phyloP scores from a whole-genome alignment of 2,797 vertebrate species.

The Poeciliopsis gracilis region DNA sequence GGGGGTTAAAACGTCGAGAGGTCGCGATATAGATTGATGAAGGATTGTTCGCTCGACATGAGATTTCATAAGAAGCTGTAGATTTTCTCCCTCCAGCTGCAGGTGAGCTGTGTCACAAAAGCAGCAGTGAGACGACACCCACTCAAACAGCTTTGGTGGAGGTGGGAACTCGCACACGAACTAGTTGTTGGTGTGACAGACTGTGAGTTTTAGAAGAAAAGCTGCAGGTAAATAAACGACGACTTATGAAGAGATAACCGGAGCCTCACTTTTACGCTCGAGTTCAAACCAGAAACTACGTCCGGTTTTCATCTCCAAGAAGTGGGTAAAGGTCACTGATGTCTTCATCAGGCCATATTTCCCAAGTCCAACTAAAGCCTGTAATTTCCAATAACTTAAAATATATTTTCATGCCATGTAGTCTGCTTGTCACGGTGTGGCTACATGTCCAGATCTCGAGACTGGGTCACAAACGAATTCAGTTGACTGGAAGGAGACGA shows the following conservation, averaged over 20 bases:
- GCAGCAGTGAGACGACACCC: slow-evolving; percentile 38
- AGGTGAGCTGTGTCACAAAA: slow-evolving; percentile 59
- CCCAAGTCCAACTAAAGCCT: background rate
- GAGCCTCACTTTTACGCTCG: slow-evolving; percentile 3
- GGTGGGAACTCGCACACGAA: slow-evolving; percentile 19
- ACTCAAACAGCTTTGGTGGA: slow-evolving; percentile 9
- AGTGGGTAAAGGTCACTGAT: background rate
- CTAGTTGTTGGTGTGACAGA: slow-evolving; percentile 23
- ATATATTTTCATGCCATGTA: background rate
- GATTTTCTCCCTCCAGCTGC: slow-evolving; percentile 63
- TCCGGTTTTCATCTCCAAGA: background rate
- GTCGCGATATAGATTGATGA: slow-evolving; percentile 71
- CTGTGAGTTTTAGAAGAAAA: slow-evolving; percentile 56
- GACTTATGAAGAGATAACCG: slow-evolving; percentile 69
- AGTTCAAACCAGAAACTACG: background rate
- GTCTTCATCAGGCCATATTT: background rate
- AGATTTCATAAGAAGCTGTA: slow-evolving; percentile 66
- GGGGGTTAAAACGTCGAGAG: background rate
- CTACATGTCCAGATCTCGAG: background rate
- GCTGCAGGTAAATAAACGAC: slow-evolving; percentile 62
- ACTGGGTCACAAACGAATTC: background rate
- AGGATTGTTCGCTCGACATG: slow-evolving; percentile 60
- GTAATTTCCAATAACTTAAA: background rate
- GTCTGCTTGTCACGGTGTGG: background rate
- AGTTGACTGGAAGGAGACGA: background rate